These are phyloP conservation scores for Apteryx mantelli DNA, from an alignment of 2,113 vertebrate genomes.

Conservation along the genomic window DNA sequence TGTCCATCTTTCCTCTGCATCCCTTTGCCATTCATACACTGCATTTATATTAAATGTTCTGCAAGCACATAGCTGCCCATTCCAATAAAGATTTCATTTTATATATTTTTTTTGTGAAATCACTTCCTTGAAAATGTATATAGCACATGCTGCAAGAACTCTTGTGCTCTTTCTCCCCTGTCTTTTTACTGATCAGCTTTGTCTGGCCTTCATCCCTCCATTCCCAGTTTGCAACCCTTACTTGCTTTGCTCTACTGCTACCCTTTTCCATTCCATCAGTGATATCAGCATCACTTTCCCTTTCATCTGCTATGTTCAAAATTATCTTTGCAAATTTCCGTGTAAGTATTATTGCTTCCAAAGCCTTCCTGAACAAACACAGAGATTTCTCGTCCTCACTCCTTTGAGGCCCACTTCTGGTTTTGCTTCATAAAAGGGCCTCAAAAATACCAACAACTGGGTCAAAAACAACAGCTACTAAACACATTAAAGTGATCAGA, in stretches of 20 bases:
- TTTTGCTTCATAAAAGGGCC: neutral
- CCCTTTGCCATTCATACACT: neutral
- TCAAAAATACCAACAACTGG: rapidly evolving
- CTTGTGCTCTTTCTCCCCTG: no score
- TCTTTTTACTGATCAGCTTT: neutral
- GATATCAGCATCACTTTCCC: neutral
- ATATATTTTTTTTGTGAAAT: no score
- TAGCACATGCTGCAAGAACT: no score
- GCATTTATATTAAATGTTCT: neutral
- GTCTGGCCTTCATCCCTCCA: neutral
- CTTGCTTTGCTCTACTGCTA: neutral
- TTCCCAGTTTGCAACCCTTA: neutral
- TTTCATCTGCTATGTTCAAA: neutral
- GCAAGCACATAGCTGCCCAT: neutral
- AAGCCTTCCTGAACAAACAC: neutral
- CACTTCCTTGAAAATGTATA: no score
- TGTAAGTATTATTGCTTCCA: rapidly evolving
- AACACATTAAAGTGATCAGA: neutral
- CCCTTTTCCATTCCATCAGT: neutral
- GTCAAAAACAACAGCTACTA: neutral
- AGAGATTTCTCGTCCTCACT: neutral
- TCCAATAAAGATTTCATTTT: neutral
- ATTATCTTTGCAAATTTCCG: neutral
- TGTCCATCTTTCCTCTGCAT: neutral
- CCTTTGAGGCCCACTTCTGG: neutral